Evolutionary conservation across 2,113 vertebrate species (phyloP), one percentile per base, ranked within the genome.

Genomic region (Passerina amoena): DNA sequence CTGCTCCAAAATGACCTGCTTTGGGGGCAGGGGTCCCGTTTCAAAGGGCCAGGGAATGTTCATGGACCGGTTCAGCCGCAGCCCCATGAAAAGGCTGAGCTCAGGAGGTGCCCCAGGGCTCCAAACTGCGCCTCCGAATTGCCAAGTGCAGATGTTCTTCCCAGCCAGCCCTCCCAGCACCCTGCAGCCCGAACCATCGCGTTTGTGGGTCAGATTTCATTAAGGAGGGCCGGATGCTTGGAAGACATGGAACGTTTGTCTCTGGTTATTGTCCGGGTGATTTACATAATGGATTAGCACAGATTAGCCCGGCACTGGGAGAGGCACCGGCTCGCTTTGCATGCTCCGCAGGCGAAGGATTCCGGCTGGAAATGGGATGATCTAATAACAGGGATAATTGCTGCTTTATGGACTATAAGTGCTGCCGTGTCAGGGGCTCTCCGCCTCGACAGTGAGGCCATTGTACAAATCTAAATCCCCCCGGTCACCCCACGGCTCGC

Each of bases 301-400:
- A 94, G 94, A 95, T 95, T 95, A 94, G 89, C 91, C 86, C 73
- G 16, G 78, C 77, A 12, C 77, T 61, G 57, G 10, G 60, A 85
- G 86, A 95, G 89, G 91, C 86, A 60, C 81, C 33, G 81, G 65
- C 81, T 94, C 20, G 92, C 93, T 89, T 76, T 85, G 91, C 96
- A 42, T 65, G 91, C 81, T 91, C 93, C 91, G 50, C 90, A 76
- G 91, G 89, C 91, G 28, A 30, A 95, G 89, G 91, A 96, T 95
- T 95, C 93, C 61, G 93, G 70, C 89, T 96, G 86, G 63, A 95
- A 96, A 94, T 85, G 94, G 78, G 91, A 92, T 97, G 95, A 95
- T 95, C 95, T 97, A 97, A 95, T 96, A 96, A 96, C 81, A 54
- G 93, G 89, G 89, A 72, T 96, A 96, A 96, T 96, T 96, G 94